A percentile compares a stretch with the other conserved stretches of the same genome.
Evolutionary conservation across 2,113 vertebrate species (phyloP).

Genomic region (Epinephelus cyanopodus): DNA sequence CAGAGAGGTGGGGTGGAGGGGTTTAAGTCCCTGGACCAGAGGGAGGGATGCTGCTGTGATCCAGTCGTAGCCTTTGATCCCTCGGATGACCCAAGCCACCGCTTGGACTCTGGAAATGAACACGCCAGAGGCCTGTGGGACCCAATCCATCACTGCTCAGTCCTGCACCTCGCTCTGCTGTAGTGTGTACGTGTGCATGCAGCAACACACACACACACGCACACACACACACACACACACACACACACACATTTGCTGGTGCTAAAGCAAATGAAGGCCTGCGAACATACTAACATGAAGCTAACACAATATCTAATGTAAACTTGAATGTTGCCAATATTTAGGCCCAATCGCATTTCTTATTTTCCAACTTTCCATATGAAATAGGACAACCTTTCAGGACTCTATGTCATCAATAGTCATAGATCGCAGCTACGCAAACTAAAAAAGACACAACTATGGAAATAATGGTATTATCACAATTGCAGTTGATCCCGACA

Average conservation of each 20-base stretch:
- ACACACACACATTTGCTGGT: neutral
- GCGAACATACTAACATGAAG: neutral
- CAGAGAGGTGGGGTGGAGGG: neutral
- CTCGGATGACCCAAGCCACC: slow-evolving; percentile 70
- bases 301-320: too few relatives aligned
- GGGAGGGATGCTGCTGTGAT: slow-evolving; percentile 70
- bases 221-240: slow-evolving; percentile 30
- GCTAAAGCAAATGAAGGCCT: slow-evolving; percentile 4
- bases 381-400: too few relatives aligned
- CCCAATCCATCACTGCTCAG: slow-evolving; percentile 73
- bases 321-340: too few relatives aligned
- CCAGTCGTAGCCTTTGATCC: slow-evolving; percentile 78
- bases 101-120: slow-evolving; percentile 73
- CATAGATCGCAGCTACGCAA: too few relatives aligned
- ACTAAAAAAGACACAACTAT: too few relatives aligned
- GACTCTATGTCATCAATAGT: too few relatives aligned
- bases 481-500: too few relatives aligned
- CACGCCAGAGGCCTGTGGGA: slow-evolving; percentile 67
- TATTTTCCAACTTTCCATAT: too few relatives aligned
- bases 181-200: slow-evolving; percentile 10
- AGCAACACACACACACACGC: slow-evolving; percentile 27
- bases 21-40: slow-evolving; percentile 46
- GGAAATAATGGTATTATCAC: too few relatives aligned
- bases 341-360: too few relatives aligned
- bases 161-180: slow-evolving; percentile 26